Percentiles rank a stretch among this genome's conserved stretches.
Conservation (phyloP, 2,888 invertebrate genomes). For the Chaetogeoica ovagalla region DNA sequence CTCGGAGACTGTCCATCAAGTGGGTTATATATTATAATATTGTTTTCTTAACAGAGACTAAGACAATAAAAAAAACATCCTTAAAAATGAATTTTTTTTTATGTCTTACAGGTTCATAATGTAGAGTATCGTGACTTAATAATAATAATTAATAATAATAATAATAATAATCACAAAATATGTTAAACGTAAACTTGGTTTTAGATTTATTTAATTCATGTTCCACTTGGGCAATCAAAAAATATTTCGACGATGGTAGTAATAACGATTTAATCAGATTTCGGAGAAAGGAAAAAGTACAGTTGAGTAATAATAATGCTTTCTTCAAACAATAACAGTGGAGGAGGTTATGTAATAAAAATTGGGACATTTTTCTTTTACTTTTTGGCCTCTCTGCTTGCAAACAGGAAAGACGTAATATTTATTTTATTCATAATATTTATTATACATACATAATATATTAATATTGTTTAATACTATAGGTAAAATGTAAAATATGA, state of each 20-base stretch:
- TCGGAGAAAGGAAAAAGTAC: conserved; percentile 39
- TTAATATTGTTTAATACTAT: too few relatives aligned
- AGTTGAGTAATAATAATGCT: conserved; percentile 38
- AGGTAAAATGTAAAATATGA: too few relatives aligned
- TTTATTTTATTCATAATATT: too few relatives aligned
- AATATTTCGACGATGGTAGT: conserved; percentile 14
- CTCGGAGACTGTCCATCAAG: neutral
- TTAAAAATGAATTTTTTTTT: neutral
- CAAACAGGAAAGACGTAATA: neutral
- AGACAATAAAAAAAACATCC: conserved; percentile 19
- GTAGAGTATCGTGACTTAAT: neutral
- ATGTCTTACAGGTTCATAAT: neutral
- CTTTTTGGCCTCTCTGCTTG: neutral
- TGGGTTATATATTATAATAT: neutral
- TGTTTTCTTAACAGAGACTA: neutral
- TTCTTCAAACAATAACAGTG: conserved; percentile 25
- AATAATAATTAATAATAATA: too few relatives aligned
- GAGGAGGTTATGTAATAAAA: conserved; percentile 17
- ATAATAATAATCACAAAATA: neutral
- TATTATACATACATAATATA: too few relatives aligned
- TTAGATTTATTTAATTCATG: conserved; percentile 30
- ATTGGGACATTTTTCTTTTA: conserved; percentile 19
- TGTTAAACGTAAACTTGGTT: conserved; percentile 10
- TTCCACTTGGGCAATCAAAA: conserved; percentile 35
- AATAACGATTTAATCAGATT: conserved; percentile 31